Conservation (phyloP, 2,888 invertebrate genomes). For the Cantharis rufa region DNA sequence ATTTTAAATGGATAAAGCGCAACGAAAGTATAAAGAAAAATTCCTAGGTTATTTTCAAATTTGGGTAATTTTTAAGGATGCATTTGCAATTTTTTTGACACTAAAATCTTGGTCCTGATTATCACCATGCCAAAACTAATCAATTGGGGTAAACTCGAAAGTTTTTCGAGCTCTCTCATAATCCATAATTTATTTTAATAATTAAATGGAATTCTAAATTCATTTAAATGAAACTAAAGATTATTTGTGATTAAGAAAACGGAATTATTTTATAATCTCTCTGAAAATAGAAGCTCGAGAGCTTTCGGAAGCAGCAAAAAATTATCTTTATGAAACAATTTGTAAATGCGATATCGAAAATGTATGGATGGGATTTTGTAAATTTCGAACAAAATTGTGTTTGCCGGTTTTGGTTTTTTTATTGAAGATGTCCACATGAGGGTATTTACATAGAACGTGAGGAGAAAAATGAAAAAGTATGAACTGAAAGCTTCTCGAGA, state of each 20-base stretch:
- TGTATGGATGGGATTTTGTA: not conserved
- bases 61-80: too few species aligned
- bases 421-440: constrained; percentile 9
- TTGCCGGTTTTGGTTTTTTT: not conserved
- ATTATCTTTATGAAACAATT: not conserved
- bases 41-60: too few species aligned
- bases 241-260: not conserved
- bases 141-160: not conserved
- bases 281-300: not conserved
- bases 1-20: too few species aligned
- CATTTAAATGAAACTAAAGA: not conserved
- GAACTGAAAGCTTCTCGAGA: constrained; percentile 15
- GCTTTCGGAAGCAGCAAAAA: not conserved
- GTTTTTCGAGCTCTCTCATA: not conserved
- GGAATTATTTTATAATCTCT: not conserved
- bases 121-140: not conserved
- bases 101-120: not conserved
- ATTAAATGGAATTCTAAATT: not conserved
- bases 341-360: not conserved
- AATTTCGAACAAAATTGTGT: not conserved
- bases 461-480: constrained; percentile 21
- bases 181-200: not conserved
- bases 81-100: too few species aligned
- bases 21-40: too few species aligned
- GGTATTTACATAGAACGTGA: constrained; percentile 23